phyloP scores from a whole-genome alignment of 2,888 invertebrate species.

The Tubulanus polymorphus region DNA sequence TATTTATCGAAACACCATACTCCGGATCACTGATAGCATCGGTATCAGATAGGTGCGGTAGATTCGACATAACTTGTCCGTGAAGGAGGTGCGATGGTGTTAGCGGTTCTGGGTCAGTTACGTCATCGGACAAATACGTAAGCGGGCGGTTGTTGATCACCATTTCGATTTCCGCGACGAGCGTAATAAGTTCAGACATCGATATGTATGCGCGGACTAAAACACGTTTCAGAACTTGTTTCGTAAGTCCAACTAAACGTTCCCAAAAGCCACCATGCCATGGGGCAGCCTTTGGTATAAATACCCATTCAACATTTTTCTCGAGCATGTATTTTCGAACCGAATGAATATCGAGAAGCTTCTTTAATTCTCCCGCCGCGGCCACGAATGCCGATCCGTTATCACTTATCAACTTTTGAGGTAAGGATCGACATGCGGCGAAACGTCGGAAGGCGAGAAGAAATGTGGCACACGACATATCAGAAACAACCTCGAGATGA shows the following conservation, averaged over 20 bases:
- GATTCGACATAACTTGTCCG: not conserved
- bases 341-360: not conserved
- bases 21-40: not conserved
- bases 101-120: constrained; percentile 3
- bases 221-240: constrained; percentile 4
- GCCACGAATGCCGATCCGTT: constrained; percentile 6
- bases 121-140: constrained; percentile 10
- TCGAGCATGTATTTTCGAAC: not conserved
- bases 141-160: not conserved
- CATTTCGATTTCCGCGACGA: constrained; percentile 6
- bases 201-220: constrained; percentile 1
- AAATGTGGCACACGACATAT: constrained; percentile 5
- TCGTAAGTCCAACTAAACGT: constrained; percentile 5
- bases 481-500: constrained; percentile 5
- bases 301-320: constrained; percentile 7
- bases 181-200: constrained; percentile 2
- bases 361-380: not conserved
- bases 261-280: constrained; percentile 13
- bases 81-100: constrained; percentile 7
- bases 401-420: constrained; percentile 3
- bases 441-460: constrained; percentile 6
- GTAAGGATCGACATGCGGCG: not conserved
- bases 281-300: constrained; percentile 6
- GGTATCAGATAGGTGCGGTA: not conserved
- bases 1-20: not conserved